Evolutionary conservation across 2,113 vertebrate genomes (phyloP).

Genomic region (Caretta caretta): DNA sequence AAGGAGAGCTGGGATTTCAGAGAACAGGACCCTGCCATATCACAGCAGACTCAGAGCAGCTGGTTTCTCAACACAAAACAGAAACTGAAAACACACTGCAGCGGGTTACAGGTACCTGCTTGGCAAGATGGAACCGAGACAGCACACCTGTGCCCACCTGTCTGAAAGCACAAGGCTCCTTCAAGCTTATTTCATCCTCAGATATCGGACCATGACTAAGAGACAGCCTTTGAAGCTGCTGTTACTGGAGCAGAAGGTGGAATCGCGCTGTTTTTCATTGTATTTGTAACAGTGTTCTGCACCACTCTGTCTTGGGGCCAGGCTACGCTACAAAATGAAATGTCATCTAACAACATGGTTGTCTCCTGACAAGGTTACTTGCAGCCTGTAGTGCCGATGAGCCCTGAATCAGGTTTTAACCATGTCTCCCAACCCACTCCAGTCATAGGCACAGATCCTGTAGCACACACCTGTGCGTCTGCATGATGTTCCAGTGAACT

Average conservation of each 20-base stretch:
- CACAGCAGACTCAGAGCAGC: no score
- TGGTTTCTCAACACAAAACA: background rate
- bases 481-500: background rate
- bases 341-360: background rate
- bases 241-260: no score
- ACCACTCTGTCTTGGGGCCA: background rate
- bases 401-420: background rate
- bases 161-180: background rate
- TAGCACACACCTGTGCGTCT: background rate
- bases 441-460: background rate
- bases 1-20: background rate
- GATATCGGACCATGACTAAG: background rate
- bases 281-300: background rate
- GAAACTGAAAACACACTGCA: no score
- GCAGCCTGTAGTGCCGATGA: background rate
- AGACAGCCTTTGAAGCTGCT: background rate
- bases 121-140: background rate
- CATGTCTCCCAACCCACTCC: background rate
- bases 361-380: background rate
- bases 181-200: no score
- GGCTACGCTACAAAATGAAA: background rate
- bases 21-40: fast-evolving
- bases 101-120: background rate
- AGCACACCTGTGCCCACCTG: background rate
- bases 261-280: background rate